phyloP scores from a whole-genome alignment of 1,140 invertebrate species.

The Hyles euphorbiae region DNA sequence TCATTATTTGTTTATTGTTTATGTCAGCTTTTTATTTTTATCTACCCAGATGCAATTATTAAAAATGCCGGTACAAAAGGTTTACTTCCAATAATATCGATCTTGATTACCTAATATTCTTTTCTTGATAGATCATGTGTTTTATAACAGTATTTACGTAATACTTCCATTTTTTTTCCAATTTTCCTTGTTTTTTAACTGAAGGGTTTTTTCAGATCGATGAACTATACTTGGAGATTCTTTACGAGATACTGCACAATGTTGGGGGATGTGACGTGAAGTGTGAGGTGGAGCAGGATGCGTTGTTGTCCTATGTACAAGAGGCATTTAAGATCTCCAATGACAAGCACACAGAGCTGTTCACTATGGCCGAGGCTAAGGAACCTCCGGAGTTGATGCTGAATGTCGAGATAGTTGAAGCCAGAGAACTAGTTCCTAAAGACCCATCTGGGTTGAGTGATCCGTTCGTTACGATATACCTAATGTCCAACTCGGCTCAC shows the following conservation, averaged over 20 bases:
- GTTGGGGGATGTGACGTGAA: slow-evolving; percentile 86
- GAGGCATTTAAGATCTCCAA: slow-evolving; percentile 91
- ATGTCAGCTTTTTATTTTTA: no score
- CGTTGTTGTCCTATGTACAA: slow-evolving; percentile 88
- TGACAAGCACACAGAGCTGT: slow-evolving; percentile 82
- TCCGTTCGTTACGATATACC: slow-evolving; percentile 92
- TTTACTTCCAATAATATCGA: no score
- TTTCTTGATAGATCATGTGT: no score
- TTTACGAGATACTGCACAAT: slow-evolving; percentile 96
- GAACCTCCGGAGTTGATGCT: slow-evolving; percentile 94
- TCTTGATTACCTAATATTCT: no score
- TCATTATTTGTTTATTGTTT: no score
- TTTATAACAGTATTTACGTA: no score
- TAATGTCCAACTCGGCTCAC: slow-evolving; percentile 84
- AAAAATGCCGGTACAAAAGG: no score
- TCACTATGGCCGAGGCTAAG: slow-evolving; percentile 82
- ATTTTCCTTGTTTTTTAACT: not conserved
- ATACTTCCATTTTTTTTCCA: no score
- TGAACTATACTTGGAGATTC: slow-evolving; percentile 92
- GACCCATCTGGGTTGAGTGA: slow-evolving; percentile 97
- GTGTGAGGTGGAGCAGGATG: slow-evolving; percentile 80
- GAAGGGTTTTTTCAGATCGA: slow-evolving; percentile 82
- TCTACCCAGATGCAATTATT: no score
- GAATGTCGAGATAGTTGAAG: slow-evolving; percentile 95
- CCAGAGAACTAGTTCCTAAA: slow-evolving; percentile 93